Evolutionary conservation across 2,888 invertebrate genomes (phyloP).

Genomic region (Pachliopta kotzebuea): DNA sequence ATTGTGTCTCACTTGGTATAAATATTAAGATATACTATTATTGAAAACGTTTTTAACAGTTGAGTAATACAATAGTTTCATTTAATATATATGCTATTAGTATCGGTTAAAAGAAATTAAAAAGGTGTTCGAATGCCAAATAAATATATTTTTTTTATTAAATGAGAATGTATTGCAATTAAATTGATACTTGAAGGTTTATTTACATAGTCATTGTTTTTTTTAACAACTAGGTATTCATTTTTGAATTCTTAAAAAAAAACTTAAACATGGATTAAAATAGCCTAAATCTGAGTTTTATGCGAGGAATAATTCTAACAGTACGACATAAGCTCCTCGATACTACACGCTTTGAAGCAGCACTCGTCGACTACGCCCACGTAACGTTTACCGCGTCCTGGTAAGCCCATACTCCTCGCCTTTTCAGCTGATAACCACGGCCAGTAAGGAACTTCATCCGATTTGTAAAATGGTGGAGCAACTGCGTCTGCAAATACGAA

Average conservation of each 20-base stretch:
- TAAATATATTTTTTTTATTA: constrained; percentile 10
- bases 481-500: constrained; percentile 11
- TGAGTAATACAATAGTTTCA: no score
- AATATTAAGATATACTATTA: no score
- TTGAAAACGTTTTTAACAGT: no score
- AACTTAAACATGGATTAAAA: neutral
- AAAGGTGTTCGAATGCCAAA: constrained; percentile 2
- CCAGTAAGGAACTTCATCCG: constrained; percentile 16
- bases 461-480: constrained; percentile 10
- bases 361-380: constrained; percentile 26
- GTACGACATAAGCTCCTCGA: constrained; percentile 23
- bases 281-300: neutral
- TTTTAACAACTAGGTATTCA: no score
- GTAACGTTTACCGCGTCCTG: constrained; percentile 18
- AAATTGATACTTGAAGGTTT: neutral
- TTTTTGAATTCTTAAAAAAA: neutral
- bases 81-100: no score
- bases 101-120: neutral
- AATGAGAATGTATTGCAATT: neutral
- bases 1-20: no score
- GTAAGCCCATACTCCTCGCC: constrained; percentile 16
- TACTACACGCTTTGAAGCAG: constrained; percentile 26
- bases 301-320: constrained; percentile 10
- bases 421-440: constrained; percentile 23
- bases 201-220: neutral